A percentile compares a stretch with the other conserved stretches of the same genome.
phyloP scores from a whole-genome alignment of 2,113 vertebrate species.

The Catharus bicknelli region DNA sequence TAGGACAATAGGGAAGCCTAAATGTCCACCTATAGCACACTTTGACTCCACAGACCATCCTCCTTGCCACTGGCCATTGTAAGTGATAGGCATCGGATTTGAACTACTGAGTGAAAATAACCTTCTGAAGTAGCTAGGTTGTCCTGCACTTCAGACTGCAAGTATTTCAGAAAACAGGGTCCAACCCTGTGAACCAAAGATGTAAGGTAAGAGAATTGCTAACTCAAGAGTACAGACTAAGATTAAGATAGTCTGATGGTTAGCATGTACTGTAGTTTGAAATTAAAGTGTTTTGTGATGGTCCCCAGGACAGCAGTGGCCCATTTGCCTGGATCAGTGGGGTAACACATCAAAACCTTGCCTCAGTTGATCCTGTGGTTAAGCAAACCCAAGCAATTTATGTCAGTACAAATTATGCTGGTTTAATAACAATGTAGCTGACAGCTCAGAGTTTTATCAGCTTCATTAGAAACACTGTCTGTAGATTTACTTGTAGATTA shows the following conservation, averaged over 20 bases:
- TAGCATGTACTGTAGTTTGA: neutral
- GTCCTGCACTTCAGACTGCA: neutral
- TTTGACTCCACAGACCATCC: neutral
- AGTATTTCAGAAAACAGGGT: neutral
- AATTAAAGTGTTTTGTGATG: neutral
- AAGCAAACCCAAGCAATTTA: neutral
- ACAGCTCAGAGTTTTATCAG: neutral
- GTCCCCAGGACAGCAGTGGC: neutral
- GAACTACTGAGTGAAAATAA: neutral
- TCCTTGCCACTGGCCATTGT: neutral
- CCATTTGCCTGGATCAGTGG: neutral
- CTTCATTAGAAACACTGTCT: neutral
- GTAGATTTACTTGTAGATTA: neutral
- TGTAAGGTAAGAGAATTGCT: neutral
- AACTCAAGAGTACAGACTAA: neutral
- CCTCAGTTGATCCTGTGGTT: neutral
- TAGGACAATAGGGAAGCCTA: neutral
- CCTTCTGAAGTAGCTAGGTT: neutral
- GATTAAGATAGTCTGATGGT: neutral
- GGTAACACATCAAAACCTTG: neutral
- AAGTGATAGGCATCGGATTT: neutral
- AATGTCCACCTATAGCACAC: neutral
- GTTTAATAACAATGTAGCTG: neutral
- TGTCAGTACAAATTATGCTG: neutral
- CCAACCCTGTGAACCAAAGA: neutral